Evolutionary conservation across 2,888 invertebrate genomes (phyloP).

Genomic region (Rhagium mordax): DNA sequence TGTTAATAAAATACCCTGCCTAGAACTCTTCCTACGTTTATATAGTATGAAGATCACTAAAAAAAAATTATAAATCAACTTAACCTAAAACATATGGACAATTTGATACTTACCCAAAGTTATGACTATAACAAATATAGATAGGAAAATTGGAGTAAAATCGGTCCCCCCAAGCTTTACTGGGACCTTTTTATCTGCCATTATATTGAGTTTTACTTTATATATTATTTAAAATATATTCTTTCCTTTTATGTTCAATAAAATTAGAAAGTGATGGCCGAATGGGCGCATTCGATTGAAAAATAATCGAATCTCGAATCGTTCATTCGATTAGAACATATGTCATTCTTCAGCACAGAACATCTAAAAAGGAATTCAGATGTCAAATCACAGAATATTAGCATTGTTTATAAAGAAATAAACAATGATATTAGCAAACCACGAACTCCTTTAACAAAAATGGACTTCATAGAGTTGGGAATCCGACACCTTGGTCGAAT

Average conservation of each 20-base stretch:
- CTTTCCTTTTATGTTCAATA: background rate
- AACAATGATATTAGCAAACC: too few species aligned
- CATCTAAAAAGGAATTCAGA: too few species aligned
- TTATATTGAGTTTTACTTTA: constrained; percentile 10
- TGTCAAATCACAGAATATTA: too few species aligned
- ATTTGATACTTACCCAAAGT: constrained; percentile 52
- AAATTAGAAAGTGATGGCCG: background rate
- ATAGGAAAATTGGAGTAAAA: constrained; percentile 54
- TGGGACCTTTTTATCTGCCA: constrained; percentile 49
- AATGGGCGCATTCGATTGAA: too few species aligned
- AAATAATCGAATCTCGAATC: too few species aligned
- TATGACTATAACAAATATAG: constrained; percentile 55
- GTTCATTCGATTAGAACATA: too few species aligned
- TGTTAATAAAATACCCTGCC: constrained; percentile 82
- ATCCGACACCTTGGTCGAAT: too few species aligned
- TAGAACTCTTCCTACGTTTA: constrained; percentile 73
- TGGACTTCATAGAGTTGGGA: too few species aligned
- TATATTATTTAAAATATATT: background rate
- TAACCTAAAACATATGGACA: constrained; percentile 39
- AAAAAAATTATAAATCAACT: constrained; percentile 57
- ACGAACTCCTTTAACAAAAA: too few species aligned
- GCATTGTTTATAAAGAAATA: too few species aligned
- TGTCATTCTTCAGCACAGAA: too few species aligned
- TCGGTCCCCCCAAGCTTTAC: constrained; percentile 48
- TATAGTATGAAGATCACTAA: constrained; percentile 77